A percentile compares a stretch with the other conserved stretches of the same genome.
phyloP scores from a whole-genome alignment of 2,888 invertebrate genomes.

The Tiliacea citrago region DNA sequence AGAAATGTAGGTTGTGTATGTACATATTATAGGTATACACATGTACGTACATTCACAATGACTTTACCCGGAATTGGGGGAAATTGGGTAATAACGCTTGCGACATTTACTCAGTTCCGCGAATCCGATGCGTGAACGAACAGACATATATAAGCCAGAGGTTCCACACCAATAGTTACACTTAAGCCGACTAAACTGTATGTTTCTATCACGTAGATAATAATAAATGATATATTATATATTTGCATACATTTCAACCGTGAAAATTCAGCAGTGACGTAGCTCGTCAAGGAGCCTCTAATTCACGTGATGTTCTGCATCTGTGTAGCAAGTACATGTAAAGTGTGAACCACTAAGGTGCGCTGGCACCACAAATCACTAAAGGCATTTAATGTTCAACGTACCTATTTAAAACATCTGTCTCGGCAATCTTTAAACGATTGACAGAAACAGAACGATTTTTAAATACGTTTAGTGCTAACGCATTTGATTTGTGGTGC shows the following conservation, averaged over 20 bases:
- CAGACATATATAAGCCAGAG: not conserved
- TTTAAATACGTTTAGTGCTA: not conserved
- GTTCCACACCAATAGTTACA: not conserved
- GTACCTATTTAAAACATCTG: not conserved
- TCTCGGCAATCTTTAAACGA: not conserved
- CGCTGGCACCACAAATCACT: not conserved
- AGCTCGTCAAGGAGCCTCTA: not conserved
- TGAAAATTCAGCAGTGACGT: not conserved
- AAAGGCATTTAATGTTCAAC: not conserved
- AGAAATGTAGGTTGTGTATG: constrained; percentile 1
- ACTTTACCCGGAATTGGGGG: constrained; percentile 9
- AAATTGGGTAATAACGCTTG: constrained; percentile 33
- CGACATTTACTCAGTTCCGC: constrained; percentile 14
- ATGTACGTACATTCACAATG: constrained; percentile 8
- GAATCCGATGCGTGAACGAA: not conserved
- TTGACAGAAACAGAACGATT: not conserved
- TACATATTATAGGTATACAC: too few relatives aligned
- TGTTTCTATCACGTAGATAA: not conserved
- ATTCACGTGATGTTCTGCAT: not conserved
- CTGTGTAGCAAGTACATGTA: too few relatives aligned
- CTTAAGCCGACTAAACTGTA: not conserved
- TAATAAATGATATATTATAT: not conserved
- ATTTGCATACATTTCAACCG: not conserved
- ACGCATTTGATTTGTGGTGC: not conserved
- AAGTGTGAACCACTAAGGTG: not conserved